phyloP scores from a whole-genome alignment of 2,113 vertebrate genomes.

The Gymnocephalus cernua region DNA sequence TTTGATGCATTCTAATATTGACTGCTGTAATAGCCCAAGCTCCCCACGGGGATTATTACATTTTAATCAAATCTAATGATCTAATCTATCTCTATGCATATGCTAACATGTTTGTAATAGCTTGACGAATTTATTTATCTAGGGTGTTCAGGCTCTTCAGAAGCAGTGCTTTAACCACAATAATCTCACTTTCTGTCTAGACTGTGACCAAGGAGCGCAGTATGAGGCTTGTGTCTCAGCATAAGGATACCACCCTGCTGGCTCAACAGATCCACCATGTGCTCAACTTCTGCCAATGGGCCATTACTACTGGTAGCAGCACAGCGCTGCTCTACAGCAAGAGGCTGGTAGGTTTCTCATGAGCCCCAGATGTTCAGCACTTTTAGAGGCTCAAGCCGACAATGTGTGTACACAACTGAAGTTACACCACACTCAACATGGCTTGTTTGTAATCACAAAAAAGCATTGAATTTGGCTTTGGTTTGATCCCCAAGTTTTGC shows the following conservation, averaged over 20 bases:
- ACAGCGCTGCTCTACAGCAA: slow-evolving; percentile 97
- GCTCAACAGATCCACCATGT: slow-evolving; percentile 97
- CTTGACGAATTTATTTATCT: not conserved
- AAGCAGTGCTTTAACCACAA: slow-evolving; percentile 1
- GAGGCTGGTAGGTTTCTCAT: slow-evolving; percentile 88
- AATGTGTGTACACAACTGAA: not conserved
- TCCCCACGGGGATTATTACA: slow-evolving; percentile 6
- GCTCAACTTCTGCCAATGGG: slow-evolving; percentile 98
- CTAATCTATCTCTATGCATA: slow-evolving; percentile 16
- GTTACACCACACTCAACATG: not conserved
- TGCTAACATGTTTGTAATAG: not conserved
- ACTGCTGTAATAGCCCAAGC: slow-evolving; percentile 15
- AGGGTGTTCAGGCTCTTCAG: not conserved
- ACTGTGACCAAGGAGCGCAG: slow-evolving; percentile 97
- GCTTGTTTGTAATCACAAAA: not conserved
- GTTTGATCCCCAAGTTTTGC: not conserved
- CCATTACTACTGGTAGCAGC: slow-evolving; percentile 95
- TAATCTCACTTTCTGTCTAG: slow-evolving; percentile 75
- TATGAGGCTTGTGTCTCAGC: slow-evolving; percentile 92
- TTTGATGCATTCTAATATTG: not conserved
- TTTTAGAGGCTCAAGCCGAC: not conserved
- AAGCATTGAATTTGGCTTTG: not conserved
- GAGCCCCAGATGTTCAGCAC: not conserved
- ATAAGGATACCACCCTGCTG: slow-evolving; percentile 92
- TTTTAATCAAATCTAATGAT: slow-evolving; percentile 26